phyloP scores from a whole-genome alignment of 2,797 vertebrate genomes.

The Sardinella longiceps region DNA sequence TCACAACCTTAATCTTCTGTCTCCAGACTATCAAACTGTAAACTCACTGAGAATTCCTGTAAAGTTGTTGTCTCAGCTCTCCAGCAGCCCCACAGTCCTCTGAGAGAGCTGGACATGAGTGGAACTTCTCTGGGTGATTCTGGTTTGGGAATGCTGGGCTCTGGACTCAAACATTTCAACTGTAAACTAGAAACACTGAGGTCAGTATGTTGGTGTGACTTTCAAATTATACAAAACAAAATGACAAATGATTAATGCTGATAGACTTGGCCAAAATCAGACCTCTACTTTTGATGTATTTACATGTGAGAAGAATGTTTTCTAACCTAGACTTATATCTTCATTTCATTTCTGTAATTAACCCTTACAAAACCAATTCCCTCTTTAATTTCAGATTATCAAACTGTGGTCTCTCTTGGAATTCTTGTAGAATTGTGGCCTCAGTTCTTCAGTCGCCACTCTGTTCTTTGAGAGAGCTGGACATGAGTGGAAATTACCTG shows the following conservation, averaged over 20 bases:
- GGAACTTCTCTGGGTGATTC: neutral
- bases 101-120: constrained; percentile 16
- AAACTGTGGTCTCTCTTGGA: neutral
- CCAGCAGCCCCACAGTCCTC: neutral
- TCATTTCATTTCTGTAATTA: neutral
- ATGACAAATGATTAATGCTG: neutral
- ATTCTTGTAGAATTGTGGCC: neutral
- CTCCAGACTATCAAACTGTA: neutral
- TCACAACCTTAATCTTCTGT: neutral
- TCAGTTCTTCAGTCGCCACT: neutral
- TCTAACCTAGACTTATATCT: neutral
- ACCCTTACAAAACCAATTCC: neutral
- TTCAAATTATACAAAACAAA: neutral
- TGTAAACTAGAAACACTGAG: constrained; percentile 2
- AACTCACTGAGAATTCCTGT: neutral
- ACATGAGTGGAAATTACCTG: neutral
- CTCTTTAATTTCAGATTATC: neutral
- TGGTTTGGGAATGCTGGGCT: neutral
- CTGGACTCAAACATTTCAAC: neutral
- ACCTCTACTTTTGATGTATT: no score
- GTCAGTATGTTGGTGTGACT: neutral
- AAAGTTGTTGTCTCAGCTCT: neutral
- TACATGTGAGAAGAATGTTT: neutral
- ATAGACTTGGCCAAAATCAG: no score
- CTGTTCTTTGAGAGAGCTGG: neutral